Base-by-base conservation (phyloP, 2,888 invertebrate species). In the Xestia sexstrigata region DNA sequence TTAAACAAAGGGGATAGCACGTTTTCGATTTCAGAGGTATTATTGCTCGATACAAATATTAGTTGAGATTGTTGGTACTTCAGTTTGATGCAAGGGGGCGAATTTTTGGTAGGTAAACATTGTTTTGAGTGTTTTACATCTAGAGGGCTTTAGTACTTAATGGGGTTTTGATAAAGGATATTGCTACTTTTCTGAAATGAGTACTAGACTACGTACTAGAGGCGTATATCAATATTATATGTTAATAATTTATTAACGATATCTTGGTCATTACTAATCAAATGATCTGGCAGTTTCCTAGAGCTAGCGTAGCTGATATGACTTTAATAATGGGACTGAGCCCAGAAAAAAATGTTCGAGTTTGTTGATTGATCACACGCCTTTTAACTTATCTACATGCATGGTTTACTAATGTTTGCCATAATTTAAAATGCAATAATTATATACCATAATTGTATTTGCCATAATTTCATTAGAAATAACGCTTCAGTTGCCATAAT, bases 1-100 rank as follows among this genome's bases (percentile, higher is more conserved):
- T 72, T 84, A 82, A 82, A 82, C 82, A 84, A 69, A 52, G 71
- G 45, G 65, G 71, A 84, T 66, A 73, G 82, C 82, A 83, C 85
- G 82, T 83, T 76, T 83, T 83, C 82, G 70, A 83, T 83, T 83
- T 85, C 70, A 67, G n/a, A 26, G 72, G 81, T 70, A 76, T 76
- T 74, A 84, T 79, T 70, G 63, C 58, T 69, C 49, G 47, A 67
- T 52, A 70, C 81, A 84, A 82, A 82, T 82, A 84, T 82, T 84
- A 67, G 69, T 76, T 67, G 69, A 80, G 80, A 84, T 74, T 82
- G 74, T 71, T 26, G 67, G 42, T 55, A 47, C 47, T 65, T 70
- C 30, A 68, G 52, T 63, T 52, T 42, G 23, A 8, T 74, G 62
- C 68, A 71, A 63, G 68, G 58, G 39, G n/a, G 49, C 23, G 67